Evolutionary conservation across 2,888 invertebrate genomes (phyloP).

Genomic region (Amblyteles armatorius): DNA sequence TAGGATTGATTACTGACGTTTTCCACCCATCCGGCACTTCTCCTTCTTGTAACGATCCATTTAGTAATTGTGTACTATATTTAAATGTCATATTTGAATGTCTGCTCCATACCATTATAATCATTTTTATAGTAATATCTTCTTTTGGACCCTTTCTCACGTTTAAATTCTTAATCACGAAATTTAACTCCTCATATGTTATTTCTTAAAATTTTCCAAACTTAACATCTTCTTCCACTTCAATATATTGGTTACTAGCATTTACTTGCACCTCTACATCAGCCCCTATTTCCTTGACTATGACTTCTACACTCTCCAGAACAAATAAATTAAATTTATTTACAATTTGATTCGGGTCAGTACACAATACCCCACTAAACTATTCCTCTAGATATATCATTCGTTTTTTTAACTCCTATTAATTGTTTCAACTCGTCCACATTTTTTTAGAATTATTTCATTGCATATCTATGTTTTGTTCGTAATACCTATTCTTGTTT

Average conservation of each 20-base stretch:
- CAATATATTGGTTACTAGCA: neutral
- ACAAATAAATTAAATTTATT: conserved; percentile 48
- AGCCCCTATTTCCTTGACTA: neutral
- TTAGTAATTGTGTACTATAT: conserved; percentile 30
- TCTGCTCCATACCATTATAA: conserved; percentile 15
- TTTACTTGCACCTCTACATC: neutral
- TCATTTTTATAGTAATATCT: conserved; percentile 27
- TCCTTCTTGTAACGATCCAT: conserved; percentile 50
- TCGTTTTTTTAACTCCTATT: conserved; percentile 37
- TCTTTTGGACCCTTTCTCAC: conserved; percentile 35
- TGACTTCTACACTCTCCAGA: conserved; percentile 4
- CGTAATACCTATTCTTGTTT: conserved; percentile 46
- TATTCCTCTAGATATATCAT: neutral
- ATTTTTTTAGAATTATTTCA: conserved; percentile 14
- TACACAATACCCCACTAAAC: conserved; percentile 22
- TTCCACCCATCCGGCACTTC: neutral
- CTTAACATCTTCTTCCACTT: neutral
- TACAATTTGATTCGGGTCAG: conserved; percentile 5
- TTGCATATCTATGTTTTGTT: conserved; percentile 33
- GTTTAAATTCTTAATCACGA: neutral
- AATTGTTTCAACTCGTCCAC: conserved; percentile 35
- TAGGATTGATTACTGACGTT: conserved; percentile 18
- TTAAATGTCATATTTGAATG: conserved; percentile 17
- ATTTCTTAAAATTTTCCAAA: conserved; percentile 8
- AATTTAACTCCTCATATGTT: conserved; percentile 27